phyloP scores from a whole-genome alignment of 1,140 invertebrate genomes.

The Drosophila nikananu region DNA sequence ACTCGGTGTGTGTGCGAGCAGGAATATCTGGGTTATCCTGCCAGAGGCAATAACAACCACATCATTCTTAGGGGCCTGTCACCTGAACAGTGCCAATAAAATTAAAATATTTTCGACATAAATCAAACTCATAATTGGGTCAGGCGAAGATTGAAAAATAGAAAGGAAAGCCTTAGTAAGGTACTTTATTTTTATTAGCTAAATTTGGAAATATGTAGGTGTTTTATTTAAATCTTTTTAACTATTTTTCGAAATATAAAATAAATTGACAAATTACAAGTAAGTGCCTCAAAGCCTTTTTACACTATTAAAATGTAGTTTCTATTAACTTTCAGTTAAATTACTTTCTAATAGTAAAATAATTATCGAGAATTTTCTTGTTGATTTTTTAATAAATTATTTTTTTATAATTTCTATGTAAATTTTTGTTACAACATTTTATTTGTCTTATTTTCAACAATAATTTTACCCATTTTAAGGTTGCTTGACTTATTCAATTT shows the following conservation, averaged over 20 bases:
- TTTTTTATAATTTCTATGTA: background rate
- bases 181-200: background rate
- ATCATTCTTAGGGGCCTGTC: slow-evolving; percentile 20
- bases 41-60: slow-evolving; percentile 1
- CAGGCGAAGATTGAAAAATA: slow-evolving; percentile 56
- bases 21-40: slow-evolving; percentile 56
- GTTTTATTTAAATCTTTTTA: background rate
- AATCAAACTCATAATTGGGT: slow-evolving; percentile 70
- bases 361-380: too few relatives aligned
- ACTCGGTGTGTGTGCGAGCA: background rate
- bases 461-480: background rate
- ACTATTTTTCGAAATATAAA: background rate
- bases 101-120: slow-evolving; percentile 74
- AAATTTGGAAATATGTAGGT: background rate
- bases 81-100: slow-evolving; percentile 56
- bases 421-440: background rate
- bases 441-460: background rate
- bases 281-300: too few relatives aligned
- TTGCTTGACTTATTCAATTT: background rate
- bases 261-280: background rate
- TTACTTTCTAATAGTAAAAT: too few relatives aligned
- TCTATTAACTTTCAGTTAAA: too few relatives aligned
- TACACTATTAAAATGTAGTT: too few relatives aligned
- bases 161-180: background rate
- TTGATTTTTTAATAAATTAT: background rate